Percentiles rank a stretch among this genome's conserved stretches.
These are phyloP conservation scores for Pimpla rufipes DNA, from an alignment of 2,888 invertebrate genomes.

Conservation along the genomic window DNA sequence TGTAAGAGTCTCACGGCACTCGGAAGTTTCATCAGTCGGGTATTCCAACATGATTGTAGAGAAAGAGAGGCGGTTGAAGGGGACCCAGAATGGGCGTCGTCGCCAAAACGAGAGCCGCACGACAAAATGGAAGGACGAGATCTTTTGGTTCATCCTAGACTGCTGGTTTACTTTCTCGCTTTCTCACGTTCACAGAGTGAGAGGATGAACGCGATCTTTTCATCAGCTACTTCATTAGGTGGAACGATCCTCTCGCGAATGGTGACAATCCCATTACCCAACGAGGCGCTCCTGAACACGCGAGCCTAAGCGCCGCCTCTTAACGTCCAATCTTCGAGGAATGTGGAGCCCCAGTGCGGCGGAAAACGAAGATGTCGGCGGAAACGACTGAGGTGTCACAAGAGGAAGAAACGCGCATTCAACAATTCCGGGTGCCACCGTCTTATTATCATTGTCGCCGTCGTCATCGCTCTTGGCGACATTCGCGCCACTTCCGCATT, in stretches of 20 bases:
- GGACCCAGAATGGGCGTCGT: slow-evolving; percentile 7
- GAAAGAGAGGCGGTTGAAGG: slow-evolving; percentile 8
- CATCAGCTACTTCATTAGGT: slow-evolving; percentile 75
- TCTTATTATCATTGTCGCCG: slow-evolving; percentile 13
- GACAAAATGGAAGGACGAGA: slow-evolving; percentile 33
- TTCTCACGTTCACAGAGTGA: slow-evolving; percentile 9
- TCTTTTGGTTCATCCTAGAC: neutral
- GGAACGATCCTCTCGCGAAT: slow-evolving; percentile 71
- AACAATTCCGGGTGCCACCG: neutral
- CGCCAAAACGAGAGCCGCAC: slow-evolving; percentile 23
- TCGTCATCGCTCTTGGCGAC: neutral
- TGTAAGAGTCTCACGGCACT: slow-evolving; percentile 20
- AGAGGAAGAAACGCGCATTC: slow-evolving; percentile 15
- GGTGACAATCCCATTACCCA: slow-evolving; percentile 75
- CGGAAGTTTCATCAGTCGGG: slow-evolving; percentile 64
- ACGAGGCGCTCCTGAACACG: slow-evolving; percentile 60
- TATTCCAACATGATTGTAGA: slow-evolving; percentile 53
- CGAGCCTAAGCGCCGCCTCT: slow-evolving; percentile 15
- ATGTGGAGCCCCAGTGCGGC: slow-evolving; percentile 25
- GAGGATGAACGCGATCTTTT: slow-evolving; percentile 71
- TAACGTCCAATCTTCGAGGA: slow-evolving; percentile 63
- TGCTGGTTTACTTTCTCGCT: slow-evolving; percentile 10
- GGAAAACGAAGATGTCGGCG: slow-evolving; percentile 5
- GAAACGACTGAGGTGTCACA: slow-evolving; percentile 3
- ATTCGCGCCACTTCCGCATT: slow-evolving; percentile 27